Percentiles rank a stretch among this genome's conserved stretches.
Evolutionary conservation across 92 coral and sea anemone genomes (phyloP).

Genomic region (Hydrozoanthus gracilis): DNA sequence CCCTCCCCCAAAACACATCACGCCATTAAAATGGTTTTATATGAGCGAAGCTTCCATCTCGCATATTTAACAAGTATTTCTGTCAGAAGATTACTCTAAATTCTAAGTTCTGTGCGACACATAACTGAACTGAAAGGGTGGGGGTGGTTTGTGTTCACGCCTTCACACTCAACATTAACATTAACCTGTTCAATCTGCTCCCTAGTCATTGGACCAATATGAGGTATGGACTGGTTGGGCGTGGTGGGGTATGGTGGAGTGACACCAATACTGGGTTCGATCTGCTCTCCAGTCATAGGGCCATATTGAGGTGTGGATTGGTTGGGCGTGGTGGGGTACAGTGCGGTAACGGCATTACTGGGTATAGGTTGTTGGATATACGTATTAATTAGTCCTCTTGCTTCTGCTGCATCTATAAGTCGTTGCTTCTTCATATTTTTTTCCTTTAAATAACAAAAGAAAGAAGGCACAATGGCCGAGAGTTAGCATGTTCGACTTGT

Average conservation of each 20-base stretch:
- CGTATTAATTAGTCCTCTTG: conserved; percentile 4
- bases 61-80: too few relatives aligned
- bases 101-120: too few relatives aligned
- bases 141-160: neutral
- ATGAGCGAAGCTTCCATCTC: too few relatives aligned
- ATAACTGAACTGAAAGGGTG: too few relatives aligned
- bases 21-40: too few relatives aligned
- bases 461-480: neutral
- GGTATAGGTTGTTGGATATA: neutral
- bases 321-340: conserved; percentile 17
- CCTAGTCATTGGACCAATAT: conserved; percentile 34
- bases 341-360: conserved; percentile 23
- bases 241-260: conserved; percentile 36
- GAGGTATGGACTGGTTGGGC: neutral
- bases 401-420: conserved; percentile 21
- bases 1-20: neutral
- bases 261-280: neutral
- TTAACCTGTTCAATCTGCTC: conserved; percentile 32
- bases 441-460: conserved; percentile 8
- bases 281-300: neutral
- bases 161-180: neutral
- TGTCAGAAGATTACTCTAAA: too few relatives aligned
- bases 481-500: too few relatives aligned
- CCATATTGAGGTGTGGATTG: conserved; percentile 29
- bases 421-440: conserved; percentile 27